Evolutionary conservation across 1,140 invertebrate genomes (phyloP).

Genomic region (Mizuhopecten yessoensis): DNA sequence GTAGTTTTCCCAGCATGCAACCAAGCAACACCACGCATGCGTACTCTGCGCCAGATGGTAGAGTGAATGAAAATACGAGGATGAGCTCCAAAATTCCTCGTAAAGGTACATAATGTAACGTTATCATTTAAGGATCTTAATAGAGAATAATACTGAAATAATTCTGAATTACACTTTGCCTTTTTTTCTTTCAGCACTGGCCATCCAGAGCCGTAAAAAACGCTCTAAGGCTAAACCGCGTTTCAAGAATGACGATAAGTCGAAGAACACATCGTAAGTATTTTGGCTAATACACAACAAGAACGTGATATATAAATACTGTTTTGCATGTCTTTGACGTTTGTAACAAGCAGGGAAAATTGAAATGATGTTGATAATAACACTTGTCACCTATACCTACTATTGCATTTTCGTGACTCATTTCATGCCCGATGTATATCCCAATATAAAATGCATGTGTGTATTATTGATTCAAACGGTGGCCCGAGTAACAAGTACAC

Average conservation of each 20-base stretch:
- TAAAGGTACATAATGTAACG: slow-evolving; percentile 70
- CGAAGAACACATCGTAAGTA: slow-evolving; percentile 56
- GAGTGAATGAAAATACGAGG: slow-evolving; percentile 68
- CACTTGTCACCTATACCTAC: not conserved
- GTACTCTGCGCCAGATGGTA: slow-evolving; percentile 66
- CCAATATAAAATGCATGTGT: slow-evolving; percentile 25
- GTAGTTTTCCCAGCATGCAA: slow-evolving; percentile 73
- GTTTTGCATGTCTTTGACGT: not conserved
- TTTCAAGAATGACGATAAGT: slow-evolving; percentile 72
- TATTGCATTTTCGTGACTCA: not conserved
- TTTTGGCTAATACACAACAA: not conserved
- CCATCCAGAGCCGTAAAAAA: slow-evolving; percentile 80
- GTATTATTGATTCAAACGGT: slow-evolving; percentile 27
- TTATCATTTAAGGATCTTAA: slow-evolving; percentile 20
- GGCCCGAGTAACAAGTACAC: not conserved
- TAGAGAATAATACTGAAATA: not conserved
- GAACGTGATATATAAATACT: not conserved
- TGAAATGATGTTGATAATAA: not conserved
- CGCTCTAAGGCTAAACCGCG: slow-evolving; percentile 80
- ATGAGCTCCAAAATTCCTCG: slow-evolving; percentile 80
- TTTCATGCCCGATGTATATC: not conserved
- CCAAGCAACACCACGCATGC: slow-evolving; percentile 74
- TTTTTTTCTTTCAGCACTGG: slow-evolving; percentile 79
- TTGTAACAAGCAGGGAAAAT: not conserved
- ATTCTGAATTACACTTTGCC: slow-evolving; percentile 30